Evolutionary conservation across 2,113 vertebrate genomes (phyloP).

Genomic region (Psettodes erumei): DNA sequence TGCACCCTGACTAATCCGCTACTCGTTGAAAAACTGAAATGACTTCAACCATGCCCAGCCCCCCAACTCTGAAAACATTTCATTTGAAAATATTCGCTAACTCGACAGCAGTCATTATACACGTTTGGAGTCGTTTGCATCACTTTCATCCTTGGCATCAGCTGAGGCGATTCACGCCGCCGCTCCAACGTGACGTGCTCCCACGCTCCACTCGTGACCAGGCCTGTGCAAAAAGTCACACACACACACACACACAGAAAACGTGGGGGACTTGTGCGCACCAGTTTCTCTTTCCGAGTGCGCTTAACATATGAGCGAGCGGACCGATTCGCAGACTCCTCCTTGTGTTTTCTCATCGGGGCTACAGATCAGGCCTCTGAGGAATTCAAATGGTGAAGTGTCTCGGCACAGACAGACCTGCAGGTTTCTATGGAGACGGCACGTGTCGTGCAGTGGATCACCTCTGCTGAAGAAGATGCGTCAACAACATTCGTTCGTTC

Average conservation of each 20-base stretch:
- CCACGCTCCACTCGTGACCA: constrained; percentile 23
- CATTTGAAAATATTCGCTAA: neutral
- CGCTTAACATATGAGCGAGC: constrained; percentile 28
- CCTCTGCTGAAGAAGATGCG: constrained; percentile 52
- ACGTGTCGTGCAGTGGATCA: constrained; percentile 62
- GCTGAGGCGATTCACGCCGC: constrained; percentile 61
- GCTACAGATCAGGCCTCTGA: constrained; percentile 52
- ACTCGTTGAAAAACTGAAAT: constrained; percentile 8
- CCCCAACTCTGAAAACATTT: neutral
- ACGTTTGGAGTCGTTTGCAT: constrained; percentile 17
- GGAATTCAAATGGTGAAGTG: constrained; percentile 58
- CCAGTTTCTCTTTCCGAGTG: constrained; percentile 20
- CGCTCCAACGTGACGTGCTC: constrained; percentile 43
- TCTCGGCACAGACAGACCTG: constrained; percentile 59
- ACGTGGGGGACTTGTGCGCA: neutral
- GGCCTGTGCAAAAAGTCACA: constrained; percentile 20
- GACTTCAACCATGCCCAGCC: neutral
- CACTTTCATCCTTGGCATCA: constrained; percentile 41
- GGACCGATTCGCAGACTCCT: constrained; percentile 42
- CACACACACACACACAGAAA: constrained; percentile 7
- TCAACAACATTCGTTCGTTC: constrained; percentile 66
- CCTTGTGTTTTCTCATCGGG: constrained; percentile 38
- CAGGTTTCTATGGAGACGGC: constrained; percentile 78
- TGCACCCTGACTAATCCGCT: constrained; percentile 19
- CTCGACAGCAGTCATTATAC: constrained; percentile 25